Base-by-base conservation (phyloP, 2,888 invertebrate species). In the Andrena haemorrhoa region DNA sequence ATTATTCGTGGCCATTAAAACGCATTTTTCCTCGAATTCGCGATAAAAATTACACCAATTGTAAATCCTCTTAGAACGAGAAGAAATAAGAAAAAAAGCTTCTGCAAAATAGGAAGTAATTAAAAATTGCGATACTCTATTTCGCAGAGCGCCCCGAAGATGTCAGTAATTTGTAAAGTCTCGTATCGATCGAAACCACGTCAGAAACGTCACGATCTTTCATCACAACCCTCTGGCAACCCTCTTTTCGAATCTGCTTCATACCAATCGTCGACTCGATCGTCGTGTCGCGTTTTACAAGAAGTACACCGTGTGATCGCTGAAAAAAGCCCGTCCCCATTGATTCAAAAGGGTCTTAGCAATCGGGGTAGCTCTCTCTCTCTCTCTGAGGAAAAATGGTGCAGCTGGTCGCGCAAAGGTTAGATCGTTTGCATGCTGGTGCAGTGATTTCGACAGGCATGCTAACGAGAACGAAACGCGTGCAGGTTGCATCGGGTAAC, bases 401-500 rank as follows among this genome's bases (percentile, higher is more conserved):
- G 83, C 51, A 0, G n/a, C 29, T 56, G 12, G 1, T 41, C 53
- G 35, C 66, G 35, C 20, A 26, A 20, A 80, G 79, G 79, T 83
- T 83, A 75, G 75, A 66, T 82, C 69, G 81, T 74, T 41, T 77
- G 56, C 90, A 90, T 91, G 90, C 90, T 86, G 83, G 85, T 84
- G 86, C 86, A 82, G 75, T 79, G 76, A 86, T 84, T 84, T 82
- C 71, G 81, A 89, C 86, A 87, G 78, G 83, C 89, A 83, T 72
- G 81, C 70, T 78, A 89, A 88, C 89, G 87, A 89, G 86, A 89
- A 85, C 86, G 84, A 47, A 33, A 85, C 75, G 72, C 89, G 86
- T 88, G 88, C 89, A 84, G 82, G 51, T 83, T 75, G 83, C 84
- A 85, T 83, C 78, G 85, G 87, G 84, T 82, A 76, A 81, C 77